Evolutionary conservation across 2,113 vertebrate genomes (phyloP).

Genomic region (Anhinga rufa): DNA sequence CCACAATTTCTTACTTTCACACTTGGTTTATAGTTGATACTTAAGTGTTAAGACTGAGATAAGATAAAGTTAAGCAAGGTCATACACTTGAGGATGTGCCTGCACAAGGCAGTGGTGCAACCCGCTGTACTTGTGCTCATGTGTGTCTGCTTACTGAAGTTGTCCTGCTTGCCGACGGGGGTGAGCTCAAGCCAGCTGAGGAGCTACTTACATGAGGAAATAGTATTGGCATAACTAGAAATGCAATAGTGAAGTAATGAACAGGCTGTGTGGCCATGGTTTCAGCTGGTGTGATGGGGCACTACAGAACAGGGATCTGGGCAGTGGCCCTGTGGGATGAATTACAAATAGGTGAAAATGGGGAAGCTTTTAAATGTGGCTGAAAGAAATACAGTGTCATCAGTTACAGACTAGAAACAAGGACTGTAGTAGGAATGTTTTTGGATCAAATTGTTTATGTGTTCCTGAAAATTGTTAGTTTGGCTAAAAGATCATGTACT

Average conservation of each 20-base stretch:
- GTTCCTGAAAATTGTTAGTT: neutral
- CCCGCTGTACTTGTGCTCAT: rapidly evolving
- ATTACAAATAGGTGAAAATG: neutral
- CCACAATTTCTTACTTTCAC: neutral
- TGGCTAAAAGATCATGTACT: neutral
- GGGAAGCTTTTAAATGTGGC: neutral
- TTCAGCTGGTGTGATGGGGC: neutral
- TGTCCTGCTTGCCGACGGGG: too few species aligned
- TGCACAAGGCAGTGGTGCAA: neutral
- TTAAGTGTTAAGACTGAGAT: neutral
- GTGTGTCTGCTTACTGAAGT: rapidly evolving
- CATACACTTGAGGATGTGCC: too few species aligned
- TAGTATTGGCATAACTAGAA: too few species aligned
- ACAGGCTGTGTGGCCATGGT: too few species aligned
- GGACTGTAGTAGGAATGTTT: neutral
- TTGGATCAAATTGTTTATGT: neutral
- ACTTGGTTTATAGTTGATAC: neutral
- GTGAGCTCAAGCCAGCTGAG: neutral
- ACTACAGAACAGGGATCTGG: too few species aligned
- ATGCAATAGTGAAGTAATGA: too few species aligned
- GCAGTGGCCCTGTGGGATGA: neutral
- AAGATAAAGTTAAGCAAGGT: too few species aligned
- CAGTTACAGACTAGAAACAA: neutral
- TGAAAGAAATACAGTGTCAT: neutral
- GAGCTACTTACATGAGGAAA: too few species aligned